These are phyloP conservation scores for Ophioninae sp. DNA, from an alignment of 2,888 invertebrate genomes.

Conservation along the genomic window DNA sequence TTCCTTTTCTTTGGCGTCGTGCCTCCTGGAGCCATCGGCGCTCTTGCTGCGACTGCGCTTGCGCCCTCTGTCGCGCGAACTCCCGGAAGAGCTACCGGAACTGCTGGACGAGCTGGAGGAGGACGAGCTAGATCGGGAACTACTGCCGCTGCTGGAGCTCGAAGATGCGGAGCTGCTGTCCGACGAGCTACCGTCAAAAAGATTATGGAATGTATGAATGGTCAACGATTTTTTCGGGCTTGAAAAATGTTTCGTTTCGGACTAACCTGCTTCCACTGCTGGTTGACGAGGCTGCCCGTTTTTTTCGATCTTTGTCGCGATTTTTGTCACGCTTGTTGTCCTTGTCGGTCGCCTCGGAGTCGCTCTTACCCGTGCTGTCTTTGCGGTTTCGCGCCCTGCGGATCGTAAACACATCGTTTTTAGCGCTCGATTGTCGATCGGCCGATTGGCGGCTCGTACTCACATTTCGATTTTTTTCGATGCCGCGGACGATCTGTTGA, in stretches of 20 bases:
- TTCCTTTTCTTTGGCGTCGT: slow-evolving; percentile 81
- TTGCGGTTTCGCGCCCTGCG: slow-evolving; percentile 89
- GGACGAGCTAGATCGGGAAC: slow-evolving; percentile 86
- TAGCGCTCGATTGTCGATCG: not conserved
- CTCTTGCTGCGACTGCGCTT: slow-evolving; percentile 80
- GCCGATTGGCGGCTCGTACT: not conserved
- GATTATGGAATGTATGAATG: not conserved
- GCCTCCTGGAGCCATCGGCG: slow-evolving; percentile 77
- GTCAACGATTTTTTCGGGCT: not conserved
- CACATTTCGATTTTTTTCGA: not conserved
- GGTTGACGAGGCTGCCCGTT: slow-evolving; percentile 89
- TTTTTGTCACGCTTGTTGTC: slow-evolving; percentile 87
- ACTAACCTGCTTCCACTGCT: slow-evolving; percentile 90
- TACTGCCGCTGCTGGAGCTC: slow-evolving; percentile 82
- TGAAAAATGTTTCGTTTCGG: not conserved
- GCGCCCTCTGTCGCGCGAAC: slow-evolving; percentile 86
- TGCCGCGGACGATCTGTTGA: not conserved
- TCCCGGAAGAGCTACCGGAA: slow-evolving; percentile 84
- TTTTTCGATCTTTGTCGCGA: slow-evolving; percentile 84
- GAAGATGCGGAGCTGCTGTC: slow-evolving; percentile 87
- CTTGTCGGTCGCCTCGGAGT: slow-evolving; percentile 87
- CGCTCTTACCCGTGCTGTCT: slow-evolving; percentile 81
- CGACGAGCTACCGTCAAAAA: slow-evolving; percentile 84
- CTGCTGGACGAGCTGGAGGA: slow-evolving; percentile 91
- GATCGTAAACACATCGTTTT: slow-evolving; percentile 48